Evolutionary conservation across 2,797 vertebrate species (phyloP), one percentile per base, ranked within the genome.

Genomic region (Helostoma temminkii): DNA sequence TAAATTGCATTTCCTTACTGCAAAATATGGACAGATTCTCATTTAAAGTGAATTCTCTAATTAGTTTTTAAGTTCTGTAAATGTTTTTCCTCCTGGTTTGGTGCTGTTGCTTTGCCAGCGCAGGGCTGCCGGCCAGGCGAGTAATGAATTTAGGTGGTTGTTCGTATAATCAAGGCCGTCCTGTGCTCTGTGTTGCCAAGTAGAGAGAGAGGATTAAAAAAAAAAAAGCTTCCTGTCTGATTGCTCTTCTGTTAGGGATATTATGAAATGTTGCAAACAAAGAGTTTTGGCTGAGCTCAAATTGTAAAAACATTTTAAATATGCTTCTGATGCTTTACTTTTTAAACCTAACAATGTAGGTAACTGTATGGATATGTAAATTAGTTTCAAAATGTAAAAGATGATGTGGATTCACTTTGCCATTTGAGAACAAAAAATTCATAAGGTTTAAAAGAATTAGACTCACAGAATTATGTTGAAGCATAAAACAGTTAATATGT

Each of bases 171-270:
- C 72, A 19, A 57, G 57, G 59, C 49, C 6, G 6, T 59, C 45
- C 21, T 71, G 62, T 60, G 48, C 56, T 76, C 42, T 48, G 22
- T 53, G 46, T 28, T 37, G 55, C 61, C 50, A 59, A 60, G 53
- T 28, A 52, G 52, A 55, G 57, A 66, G 46, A 42, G 37, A 0
- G 56, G 72, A 81, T 84, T 81, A 84, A 82, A 67, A 72, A 57
- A 84, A 82, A 67, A 72, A 57, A 71, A 84, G 67, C 72, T 59
- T 63, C 43, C 45, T 15, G 39, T 26, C 37, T 62, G 43, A 7
- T 68, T 71, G 61, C 64, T 61, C 49, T 73, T 67, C 1, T 11
- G 25, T 72, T 76, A 61, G 61, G 55, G 69, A 68, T 70, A 55
- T 71, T 58, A 64, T 66, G 25, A 76, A 67, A 22, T 25, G 39